Conservation (phyloP, 1,140 invertebrate species). For the Pinna nobilis region DNA sequence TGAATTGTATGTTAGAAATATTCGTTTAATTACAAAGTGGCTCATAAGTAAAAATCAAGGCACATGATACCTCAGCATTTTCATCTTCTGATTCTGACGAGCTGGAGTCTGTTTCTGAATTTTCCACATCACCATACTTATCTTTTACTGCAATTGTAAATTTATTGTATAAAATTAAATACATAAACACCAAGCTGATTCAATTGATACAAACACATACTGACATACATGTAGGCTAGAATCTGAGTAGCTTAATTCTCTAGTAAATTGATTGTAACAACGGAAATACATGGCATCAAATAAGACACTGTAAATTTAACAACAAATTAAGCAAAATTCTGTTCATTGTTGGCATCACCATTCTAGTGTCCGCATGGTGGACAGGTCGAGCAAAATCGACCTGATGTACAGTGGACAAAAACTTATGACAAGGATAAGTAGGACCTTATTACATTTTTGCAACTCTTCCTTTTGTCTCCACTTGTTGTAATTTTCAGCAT, state of each 20-base stretch:
- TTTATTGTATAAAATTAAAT: background rate
- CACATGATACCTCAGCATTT: conserved; percentile 76
- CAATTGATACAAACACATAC: background rate
- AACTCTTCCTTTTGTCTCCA: conserved; percentile 90
- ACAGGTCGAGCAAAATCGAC: no score
- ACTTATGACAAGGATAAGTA: no score
- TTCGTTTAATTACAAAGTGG: background rate
- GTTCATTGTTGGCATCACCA: no score
- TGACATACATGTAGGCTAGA: no score
- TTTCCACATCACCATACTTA: conserved; percentile 80
- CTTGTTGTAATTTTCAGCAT: conserved; percentile 87
- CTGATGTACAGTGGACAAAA: no score
- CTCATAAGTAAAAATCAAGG: background rate
- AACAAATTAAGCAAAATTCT: no score
- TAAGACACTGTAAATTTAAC: no score
- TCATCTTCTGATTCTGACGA: conserved; percentile 80
- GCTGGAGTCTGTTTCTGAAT: conserved; percentile 47
- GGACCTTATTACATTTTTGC: conserved; percentile 89
- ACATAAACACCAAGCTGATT: background rate
- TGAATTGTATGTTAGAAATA: background rate
- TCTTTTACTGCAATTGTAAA: conserved; percentile 81
- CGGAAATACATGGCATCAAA: no score
- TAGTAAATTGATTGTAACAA: no score
- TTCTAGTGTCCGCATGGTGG: no score
- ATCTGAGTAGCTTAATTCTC: no score